phyloP scores from a whole-genome alignment of 2,888 invertebrate species.

The Acheta domesticus region DNA sequence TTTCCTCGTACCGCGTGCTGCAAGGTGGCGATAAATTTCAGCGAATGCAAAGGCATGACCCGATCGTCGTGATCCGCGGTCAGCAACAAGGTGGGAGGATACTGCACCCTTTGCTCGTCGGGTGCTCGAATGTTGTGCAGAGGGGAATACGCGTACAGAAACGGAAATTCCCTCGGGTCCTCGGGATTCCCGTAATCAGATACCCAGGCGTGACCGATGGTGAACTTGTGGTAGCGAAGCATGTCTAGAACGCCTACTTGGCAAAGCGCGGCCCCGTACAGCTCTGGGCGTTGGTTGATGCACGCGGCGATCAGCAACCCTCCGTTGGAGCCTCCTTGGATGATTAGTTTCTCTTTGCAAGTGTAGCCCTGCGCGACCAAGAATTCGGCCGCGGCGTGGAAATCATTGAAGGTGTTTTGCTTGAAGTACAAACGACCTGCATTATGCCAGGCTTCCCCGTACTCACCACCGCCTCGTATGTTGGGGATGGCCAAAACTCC shows the following conservation, averaged over 20 bases:
- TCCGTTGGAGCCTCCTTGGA: conserved; percentile 96
- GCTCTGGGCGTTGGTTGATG: conserved; percentile 89
- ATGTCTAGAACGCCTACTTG: conserved; percentile 97
- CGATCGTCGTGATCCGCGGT: conserved; percentile 60
- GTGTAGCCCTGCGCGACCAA: conserved; percentile 78
- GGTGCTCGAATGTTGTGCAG: conserved; percentile 84
- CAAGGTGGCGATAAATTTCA: conserved; percentile 56
- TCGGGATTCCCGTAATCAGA: conserved; percentile 94
- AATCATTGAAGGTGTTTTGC: conserved; percentile 97
- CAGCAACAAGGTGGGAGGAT: conserved; percentile 53
- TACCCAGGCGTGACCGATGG: conserved; percentile 96
- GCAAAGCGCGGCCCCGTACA: conserved; percentile 88
- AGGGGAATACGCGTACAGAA: conserved; percentile 84
- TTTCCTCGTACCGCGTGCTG: conserved; percentile 48
- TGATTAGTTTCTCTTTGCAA: conserved; percentile 66
- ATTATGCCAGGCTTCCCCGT: conserved; percentile 97
- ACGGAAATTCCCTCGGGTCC: conserved; percentile 78
- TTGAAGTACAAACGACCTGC: conserved; percentile 86
- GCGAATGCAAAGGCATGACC: conserved; percentile 59
- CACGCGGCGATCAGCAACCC: conserved; percentile 94
- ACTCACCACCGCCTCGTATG: conserved; percentile 95
- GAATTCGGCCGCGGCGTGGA: conserved; percentile 87
- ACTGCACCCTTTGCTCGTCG: conserved; percentile 45
- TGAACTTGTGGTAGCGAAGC: conserved; percentile 96
- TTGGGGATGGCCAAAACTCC: conserved; percentile 91